Evolutionary conservation across 2,888 invertebrate genomes (phyloP).

Genomic region (Chymomyza amoena): DNA sequence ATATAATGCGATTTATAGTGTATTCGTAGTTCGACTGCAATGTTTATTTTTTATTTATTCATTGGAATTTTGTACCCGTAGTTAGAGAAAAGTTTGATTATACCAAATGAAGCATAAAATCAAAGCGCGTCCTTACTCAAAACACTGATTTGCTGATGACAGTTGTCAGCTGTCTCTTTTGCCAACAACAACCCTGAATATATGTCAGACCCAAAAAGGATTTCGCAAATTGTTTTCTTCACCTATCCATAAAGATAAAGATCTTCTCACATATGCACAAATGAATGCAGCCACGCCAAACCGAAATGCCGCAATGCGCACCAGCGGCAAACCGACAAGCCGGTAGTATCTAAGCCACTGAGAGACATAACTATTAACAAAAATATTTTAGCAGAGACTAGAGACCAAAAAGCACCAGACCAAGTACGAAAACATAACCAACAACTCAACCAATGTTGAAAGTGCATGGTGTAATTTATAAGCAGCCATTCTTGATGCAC

Average conservation of each 20-base stretch:
- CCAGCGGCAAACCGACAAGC: neutral
- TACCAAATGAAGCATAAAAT: constrained; percentile 71
- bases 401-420: neutral
- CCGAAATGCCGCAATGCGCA: neutral
- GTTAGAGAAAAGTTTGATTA: constrained; percentile 44
- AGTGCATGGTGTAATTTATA: constrained; percentile 42
- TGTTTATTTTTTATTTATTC: neutral
- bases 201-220: neutral
- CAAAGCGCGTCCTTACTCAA: constrained; percentile 60
- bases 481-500: constrained; percentile 46
- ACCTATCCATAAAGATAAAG: too few species aligned
- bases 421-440: neutral
- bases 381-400: neutral
- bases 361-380: neutral
- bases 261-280: neutral
- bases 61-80: neutral
- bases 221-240: neutral
- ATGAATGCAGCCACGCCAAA: neutral
- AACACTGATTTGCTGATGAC: constrained; percentile 48
- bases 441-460: neutral
- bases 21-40: neutral
- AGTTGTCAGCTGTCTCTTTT: constrained; percentile 21
- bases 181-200: neutral
- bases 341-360: neutral
- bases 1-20: neutral